phyloP scores from a whole-genome alignment of 1,140 invertebrate genomes.

The Micrasema minimum region DNA sequence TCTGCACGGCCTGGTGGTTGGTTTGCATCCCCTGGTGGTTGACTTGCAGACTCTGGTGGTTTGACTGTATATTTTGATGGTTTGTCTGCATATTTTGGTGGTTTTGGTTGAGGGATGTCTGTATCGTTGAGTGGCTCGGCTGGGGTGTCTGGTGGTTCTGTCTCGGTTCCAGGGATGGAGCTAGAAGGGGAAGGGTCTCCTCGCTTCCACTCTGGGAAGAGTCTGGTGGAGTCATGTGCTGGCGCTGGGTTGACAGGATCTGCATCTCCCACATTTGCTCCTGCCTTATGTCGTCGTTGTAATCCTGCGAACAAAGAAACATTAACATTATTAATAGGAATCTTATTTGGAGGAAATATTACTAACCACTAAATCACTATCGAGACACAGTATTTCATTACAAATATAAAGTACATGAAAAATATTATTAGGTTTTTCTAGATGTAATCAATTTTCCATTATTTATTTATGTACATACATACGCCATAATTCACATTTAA shows the following conservation, averaged over 20 bases:
- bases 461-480: too few relatives aligned
- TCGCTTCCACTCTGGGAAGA: slow-evolving; percentile 63
- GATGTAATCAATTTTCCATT: too few relatives aligned
- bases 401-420: too few relatives aligned
- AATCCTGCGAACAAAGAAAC: slow-evolving; percentile 68
- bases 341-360: too few relatives aligned
- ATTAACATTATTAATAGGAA: too few relatives aligned
- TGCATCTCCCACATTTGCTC: slow-evolving; percentile 89
- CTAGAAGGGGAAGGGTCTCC: slow-evolving; percentile 58
- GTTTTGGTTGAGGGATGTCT: too few relatives aligned
- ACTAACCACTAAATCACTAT: too few relatives aligned
- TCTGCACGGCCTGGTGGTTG: slow-evolving; percentile 27
- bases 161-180: slow-evolving; percentile 5
- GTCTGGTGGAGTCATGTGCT: slow-evolving; percentile 63
- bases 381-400: too few relatives aligned
- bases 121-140: slow-evolving; percentile 54
- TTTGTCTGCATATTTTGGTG: slow-evolving; percentile 18
- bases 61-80: slow-evolving; percentile 38
- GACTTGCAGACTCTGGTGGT: slow-evolving; percentile 43
- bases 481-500: too few relatives aligned
- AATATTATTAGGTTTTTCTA: too few relatives aligned
- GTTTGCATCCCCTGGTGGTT: slow-evolving; percentile 19
- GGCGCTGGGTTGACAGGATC: slow-evolving; percentile 68
- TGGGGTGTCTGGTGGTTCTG: slow-evolving; percentile 38
- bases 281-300: slow-evolving; percentile 87